A percentile compares a stretch with the other conserved stretches of the same genome.
phyloP scores from a whole-genome alignment of 2,888 invertebrate genomes.

The Hetaerina titia region DNA sequence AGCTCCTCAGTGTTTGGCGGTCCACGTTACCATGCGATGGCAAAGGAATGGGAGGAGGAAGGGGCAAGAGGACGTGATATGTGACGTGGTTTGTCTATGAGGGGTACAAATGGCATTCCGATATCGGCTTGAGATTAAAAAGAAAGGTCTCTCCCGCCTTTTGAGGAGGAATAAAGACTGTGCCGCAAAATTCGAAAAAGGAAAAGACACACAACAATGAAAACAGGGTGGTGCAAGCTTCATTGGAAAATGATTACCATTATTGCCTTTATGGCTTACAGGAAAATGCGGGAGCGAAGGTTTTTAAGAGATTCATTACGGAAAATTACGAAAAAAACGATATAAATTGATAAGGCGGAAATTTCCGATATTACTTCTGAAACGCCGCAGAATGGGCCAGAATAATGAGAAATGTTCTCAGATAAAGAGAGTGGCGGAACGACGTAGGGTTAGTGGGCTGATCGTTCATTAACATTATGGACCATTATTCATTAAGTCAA shows the following conservation, averaged over 20 bases:
- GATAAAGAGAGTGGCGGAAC: no score
- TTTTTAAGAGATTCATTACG: no score
- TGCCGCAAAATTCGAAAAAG: background rate
- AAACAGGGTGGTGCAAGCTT: background rate
- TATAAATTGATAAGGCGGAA: no score
- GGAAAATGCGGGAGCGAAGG: no score
- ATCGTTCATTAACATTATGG: no score
- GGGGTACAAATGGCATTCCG: background rate
- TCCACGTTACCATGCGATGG: background rate
- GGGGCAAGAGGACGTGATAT: background rate
- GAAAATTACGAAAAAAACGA: no score
- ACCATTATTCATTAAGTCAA: no score
- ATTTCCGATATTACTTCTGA: no score
- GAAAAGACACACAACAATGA: background rate
- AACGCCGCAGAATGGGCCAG: no score
- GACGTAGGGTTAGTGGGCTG: no score
- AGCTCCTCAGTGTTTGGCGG: background rate
- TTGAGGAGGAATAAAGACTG: background rate
- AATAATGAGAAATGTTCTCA: no score
- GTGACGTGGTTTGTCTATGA: background rate
- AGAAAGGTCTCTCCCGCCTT: background rate
- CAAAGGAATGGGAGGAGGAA: background rate
- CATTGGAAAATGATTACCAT: constrained; percentile 5
- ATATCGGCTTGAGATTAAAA: constrained; percentile 13
- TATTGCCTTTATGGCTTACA: background rate